These are phyloP conservation scores for Bruchidius siliquastri DNA, from an alignment of 2,888 invertebrate genomes.

Conservation along the genomic window DNA sequence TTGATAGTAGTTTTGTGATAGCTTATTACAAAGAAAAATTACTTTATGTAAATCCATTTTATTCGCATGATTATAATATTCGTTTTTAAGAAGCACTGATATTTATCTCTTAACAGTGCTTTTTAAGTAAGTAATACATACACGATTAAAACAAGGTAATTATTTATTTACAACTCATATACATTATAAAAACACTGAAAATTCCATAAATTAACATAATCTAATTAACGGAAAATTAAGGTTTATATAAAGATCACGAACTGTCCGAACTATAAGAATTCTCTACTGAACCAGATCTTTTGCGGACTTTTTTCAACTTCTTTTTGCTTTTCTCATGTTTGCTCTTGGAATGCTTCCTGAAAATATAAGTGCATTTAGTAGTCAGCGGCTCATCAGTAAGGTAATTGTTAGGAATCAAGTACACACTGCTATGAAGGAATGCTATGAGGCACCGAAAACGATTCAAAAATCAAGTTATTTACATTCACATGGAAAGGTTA, in stretches of 20 bases:
- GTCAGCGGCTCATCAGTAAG: no score
- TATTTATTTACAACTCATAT: not conserved
- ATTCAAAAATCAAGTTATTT: no score
- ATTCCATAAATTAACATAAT: not conserved
- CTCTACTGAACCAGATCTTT: not conserved
- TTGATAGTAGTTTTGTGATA: no score
- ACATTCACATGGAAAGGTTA: no score
- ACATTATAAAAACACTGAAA: not conserved
- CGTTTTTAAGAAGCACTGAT: not conserved
- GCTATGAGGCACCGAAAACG: no score
- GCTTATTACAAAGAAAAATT: not conserved
- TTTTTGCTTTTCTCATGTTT: not conserved
- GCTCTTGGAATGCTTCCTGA: not conserved
- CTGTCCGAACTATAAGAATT: conserved; percentile 21
- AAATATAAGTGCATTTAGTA: no score
- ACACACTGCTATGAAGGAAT: no score
- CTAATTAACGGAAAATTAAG: not conserved
- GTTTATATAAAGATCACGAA: conserved; percentile 18
- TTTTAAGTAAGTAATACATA: conserved; percentile 8
- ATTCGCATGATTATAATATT: not conserved
- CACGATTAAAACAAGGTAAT: not conserved
- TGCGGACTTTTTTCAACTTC: not conserved
- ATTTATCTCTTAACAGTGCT: not conserved
- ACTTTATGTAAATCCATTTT: not conserved
- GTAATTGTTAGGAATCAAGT: no score